phyloP scores from a whole-genome alignment of 2,113 vertebrate species.

The Rafetus swinhoei region DNA sequence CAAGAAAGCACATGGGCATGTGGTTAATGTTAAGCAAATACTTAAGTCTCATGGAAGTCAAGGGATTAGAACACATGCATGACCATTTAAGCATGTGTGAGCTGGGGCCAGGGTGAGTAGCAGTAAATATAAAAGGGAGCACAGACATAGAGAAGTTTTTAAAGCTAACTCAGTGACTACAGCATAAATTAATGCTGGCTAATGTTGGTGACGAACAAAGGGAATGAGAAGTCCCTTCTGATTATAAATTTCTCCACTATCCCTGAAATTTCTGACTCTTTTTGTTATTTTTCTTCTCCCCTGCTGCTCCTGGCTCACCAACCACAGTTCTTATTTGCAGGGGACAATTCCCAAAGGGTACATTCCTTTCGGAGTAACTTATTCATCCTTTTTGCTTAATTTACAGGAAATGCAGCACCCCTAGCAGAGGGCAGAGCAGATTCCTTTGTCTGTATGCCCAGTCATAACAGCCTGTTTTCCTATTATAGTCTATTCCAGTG shows the following conservation, averaged over 20 bases:
- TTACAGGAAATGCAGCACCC: slow-evolving; percentile 41
- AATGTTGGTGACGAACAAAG: neutral
- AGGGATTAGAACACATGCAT: slow-evolving; percentile 26
- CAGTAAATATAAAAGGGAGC: slow-evolving; percentile 20
- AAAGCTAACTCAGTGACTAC: neutral
- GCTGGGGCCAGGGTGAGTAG: neutral
- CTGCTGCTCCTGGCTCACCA: slow-evolving; percentile 37
- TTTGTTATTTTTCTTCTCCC: slow-evolving; percentile 63
- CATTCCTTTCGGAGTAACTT: slow-evolving; percentile 47
- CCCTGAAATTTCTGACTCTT: slow-evolving; percentile 57
- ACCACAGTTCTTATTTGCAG: slow-evolving; percentile 42
- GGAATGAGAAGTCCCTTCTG: neutral
- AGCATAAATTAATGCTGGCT: slow-evolving; percentile 1
- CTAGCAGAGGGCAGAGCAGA: slow-evolving; percentile 49
- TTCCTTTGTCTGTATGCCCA: slow-evolving; percentile 44
- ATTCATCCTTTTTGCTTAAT: slow-evolving; percentile 48
- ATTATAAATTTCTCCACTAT: slow-evolving; percentile 30
- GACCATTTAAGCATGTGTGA: neutral
- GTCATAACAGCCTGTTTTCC: slow-evolving; percentile 52
- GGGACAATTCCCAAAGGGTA: slow-evolving; percentile 62
- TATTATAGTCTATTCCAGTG: slow-evolving; percentile 55
- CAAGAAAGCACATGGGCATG: slow-evolving; percentile 8
- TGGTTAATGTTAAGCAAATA: slow-evolving; percentile 55
- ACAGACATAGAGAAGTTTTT: slow-evolving; percentile 25
- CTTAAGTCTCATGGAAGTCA: slow-evolving; percentile 57